phyloP scores from a whole-genome alignment of 1,140 invertebrate species.

The Drosophila prosaltans region DNA sequence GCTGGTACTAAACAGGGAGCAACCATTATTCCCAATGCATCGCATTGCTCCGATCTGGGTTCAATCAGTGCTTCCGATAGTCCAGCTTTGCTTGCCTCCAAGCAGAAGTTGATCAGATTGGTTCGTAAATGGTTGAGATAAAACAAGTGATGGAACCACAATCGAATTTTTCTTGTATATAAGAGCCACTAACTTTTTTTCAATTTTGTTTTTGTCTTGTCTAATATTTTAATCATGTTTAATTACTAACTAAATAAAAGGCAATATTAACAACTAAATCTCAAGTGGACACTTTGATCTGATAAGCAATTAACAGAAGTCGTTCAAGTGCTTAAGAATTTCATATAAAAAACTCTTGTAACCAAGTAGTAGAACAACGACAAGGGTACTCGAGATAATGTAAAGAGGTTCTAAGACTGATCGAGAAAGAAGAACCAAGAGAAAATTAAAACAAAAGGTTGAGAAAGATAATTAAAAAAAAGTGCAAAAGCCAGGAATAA shows the following conservation, averaged over 20 bases:
- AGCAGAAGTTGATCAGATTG: constrained; percentile 51
- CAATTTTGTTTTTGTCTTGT: no score
- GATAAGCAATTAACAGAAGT: constrained; percentile 1
- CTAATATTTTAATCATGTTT: no score
- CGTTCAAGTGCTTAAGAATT: neutral
- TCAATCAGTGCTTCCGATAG: constrained; percentile 83
- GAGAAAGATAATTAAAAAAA: neutral
- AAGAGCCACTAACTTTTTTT: no score
- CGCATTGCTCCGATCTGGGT: constrained; percentile 87
- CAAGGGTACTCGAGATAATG: neutral
- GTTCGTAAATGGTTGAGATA: constrained; percentile 64
- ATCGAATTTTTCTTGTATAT: no score
- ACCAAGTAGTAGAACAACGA: neutral
- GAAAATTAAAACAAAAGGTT: neutral
- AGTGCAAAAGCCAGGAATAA: no score
- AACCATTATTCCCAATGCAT: constrained; percentile 82
- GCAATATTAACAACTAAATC: neutral
- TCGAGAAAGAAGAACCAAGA: neutral
- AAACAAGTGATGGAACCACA: no score
- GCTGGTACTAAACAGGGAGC: constrained; percentile 73
- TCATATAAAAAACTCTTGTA: neutral
- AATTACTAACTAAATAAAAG: neutral
- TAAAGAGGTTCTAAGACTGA: neutral
- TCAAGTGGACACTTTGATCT: neutral
- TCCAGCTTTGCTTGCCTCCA: constrained; percentile 82